A percentile compares a stretch with the other conserved stretches of the same genome.
Evolutionary conservation across 2,888 invertebrate species (phyloP).

Genomic region (Tiliacea citrago): DNA sequence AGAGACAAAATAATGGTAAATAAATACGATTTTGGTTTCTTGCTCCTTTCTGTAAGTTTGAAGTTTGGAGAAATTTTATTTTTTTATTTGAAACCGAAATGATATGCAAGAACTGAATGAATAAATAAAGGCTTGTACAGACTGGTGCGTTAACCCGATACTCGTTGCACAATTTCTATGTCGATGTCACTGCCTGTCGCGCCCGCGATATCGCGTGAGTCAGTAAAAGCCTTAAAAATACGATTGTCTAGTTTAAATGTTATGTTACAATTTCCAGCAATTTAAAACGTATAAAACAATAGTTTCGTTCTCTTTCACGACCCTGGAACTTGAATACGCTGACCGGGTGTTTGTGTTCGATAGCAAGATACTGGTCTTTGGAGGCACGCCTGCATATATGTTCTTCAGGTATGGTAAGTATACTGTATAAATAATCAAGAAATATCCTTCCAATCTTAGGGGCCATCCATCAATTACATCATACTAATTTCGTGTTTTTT

Average conservation of each 20-base stretch:
- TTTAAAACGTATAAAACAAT: slow-evolving; percentile 78
- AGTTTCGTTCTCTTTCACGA: slow-evolving; percentile 73
- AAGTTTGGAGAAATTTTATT: background rate
- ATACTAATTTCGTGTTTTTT: too few species aligned
- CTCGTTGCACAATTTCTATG: too few species aligned
- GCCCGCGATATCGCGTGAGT: too few species aligned
- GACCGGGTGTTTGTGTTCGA: slow-evolving; percentile 84
- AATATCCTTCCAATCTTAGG: background rate
- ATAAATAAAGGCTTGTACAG: too few species aligned
- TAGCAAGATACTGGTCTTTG: slow-evolving; percentile 77
- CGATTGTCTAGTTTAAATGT: background rate
- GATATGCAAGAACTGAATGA: background rate
- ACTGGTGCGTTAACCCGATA: too few species aligned
- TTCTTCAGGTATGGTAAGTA: slow-evolving; percentile 83
- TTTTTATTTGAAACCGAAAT: background rate
- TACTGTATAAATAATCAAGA: background rate
- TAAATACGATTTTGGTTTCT: slow-evolving; percentile 57
- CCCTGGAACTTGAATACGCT: slow-evolving; percentile 76
- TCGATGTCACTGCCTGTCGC: too few species aligned
- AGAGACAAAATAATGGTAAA: slow-evolving; percentile 84
- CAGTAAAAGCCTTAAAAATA: too few species aligned
- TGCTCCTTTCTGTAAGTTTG: background rate
- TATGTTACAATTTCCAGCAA: slow-evolving; percentile 71
- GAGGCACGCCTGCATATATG: slow-evolving; percentile 86
- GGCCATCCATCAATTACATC: background rate